Base-by-base conservation (phyloP, 1,140 invertebrate genomes). In the Apolygus lucorum region DNA sequence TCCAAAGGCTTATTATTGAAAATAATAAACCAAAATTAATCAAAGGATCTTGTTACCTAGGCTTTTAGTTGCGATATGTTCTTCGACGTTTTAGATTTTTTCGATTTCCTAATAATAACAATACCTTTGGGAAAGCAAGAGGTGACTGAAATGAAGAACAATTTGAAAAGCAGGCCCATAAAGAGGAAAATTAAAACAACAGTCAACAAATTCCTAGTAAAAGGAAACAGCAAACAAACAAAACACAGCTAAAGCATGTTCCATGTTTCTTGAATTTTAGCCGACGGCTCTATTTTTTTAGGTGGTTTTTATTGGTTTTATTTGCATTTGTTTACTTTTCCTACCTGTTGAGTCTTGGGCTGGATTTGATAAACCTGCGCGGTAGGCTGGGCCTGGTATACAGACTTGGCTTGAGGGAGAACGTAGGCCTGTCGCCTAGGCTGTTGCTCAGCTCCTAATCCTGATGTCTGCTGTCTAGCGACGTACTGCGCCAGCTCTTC, bases 401-500 rank as follows among this genome's bases (percentile, higher is more conserved):
- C 28, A n/a, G 63, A 14, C 25, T 66, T 67, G 29, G 67, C 25
- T 42, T 71, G 73, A 26, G 42, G 62, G 29, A 70, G 63, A 17
- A 70, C 22, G 63, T 52, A 70, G 13, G 71, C 71, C 49, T 71
- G 72, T 28, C 72, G 63, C 29, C 67, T 64, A 1, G 63, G 66
- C n/a, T 26, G 11, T 13, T 2, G 2, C 2, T 64, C 63, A 2
- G 14, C 63, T 14, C 2, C 2, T 11, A 21, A 25, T 0, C 29
- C 63, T 2, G 68, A 68, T 1, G 73, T 74, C 63, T 74, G 73
- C 54, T 74, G 73, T 13, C 69, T 63, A 21, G 73, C 73, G 17
- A 74, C 73, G 29, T 72, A 74, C 49, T 72, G 71, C 0, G 71
- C 71, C 22, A 72, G 68, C 65, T 72, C 68, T 52, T 72, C 71